Percentiles rank a stretch among this genome's conserved stretches.
Conservation (phyloP, 92 coral and sea anemone species). For the Parazoanthus swiftii region DNA sequence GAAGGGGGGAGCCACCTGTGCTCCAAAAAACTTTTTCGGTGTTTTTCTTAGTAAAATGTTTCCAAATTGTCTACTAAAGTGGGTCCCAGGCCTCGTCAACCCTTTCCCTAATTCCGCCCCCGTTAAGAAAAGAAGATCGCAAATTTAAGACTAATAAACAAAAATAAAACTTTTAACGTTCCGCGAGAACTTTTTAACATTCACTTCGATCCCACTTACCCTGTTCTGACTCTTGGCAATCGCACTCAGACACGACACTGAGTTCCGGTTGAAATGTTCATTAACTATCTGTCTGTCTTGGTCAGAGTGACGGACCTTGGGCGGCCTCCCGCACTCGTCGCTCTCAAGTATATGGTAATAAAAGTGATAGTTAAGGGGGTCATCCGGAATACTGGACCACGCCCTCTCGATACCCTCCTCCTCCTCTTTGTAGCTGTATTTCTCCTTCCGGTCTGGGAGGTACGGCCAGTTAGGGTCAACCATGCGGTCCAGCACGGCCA, state of each 20-base stretch:
- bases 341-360: constrained; percentile 76
- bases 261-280: constrained; percentile 56
- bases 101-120: too few species aligned
- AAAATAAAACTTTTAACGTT: too few species aligned
- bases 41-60: too few species aligned
- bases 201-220: constrained; percentile 31
- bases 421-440: constrained; percentile 57
- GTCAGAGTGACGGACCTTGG: constrained; percentile 52
- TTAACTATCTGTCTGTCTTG: constrained; percentile 34
- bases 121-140: not conserved
- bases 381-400: constrained; percentile 78
- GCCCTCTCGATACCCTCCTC: constrained; percentile 71
- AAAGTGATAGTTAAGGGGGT: constrained; percentile 85
- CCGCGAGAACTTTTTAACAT: not conserved
- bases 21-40: too few species aligned
- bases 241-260: constrained; percentile 72
- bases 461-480: constrained; percentile 92
- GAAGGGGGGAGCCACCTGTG: too few species aligned
- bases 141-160: not conserved
- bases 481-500: constrained; percentile 77
- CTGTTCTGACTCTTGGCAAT: constrained; percentile 78
- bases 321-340: constrained; percentile 78
- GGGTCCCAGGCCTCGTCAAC: too few species aligned
- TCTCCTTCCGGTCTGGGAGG: constrained; percentile 74
- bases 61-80: too few species aligned